Base-by-base conservation (phyloP, 1,140 invertebrate genomes). In the Achroia grisella region DNA sequence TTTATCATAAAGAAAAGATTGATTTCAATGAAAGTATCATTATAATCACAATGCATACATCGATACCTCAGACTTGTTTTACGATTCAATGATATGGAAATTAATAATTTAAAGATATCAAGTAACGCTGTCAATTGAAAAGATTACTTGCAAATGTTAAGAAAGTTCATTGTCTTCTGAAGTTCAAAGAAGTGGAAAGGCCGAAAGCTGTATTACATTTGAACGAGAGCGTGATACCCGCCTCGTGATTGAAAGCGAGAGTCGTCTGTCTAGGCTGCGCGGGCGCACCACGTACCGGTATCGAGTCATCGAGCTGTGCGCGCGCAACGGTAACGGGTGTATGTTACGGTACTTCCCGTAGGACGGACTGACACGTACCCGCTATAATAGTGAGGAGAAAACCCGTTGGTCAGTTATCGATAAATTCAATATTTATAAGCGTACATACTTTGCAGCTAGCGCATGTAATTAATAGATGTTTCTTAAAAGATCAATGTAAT, bases 221-320 rank as follows among this genome's bases (percentile, higher is more conserved):
- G 14, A 31, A 33, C 30, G 30, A 39, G 50, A 48, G 39, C 39
- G 44, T 44, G 44, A 74, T 33, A 66, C 62, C 71, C 62, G 52
- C 52, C 54, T 61, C 48, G 17, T 47, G 54, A 62, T 70, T 48
- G 75, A 83, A 77, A 83, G 73, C 69, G 75, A 83, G 71, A 83
- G 79, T 78, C 57, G 70, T 67, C 47, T 59, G 62, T 71, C 74
- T 72, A 76, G 66, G 53, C 58, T 47, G 56, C 58, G 64, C 65
- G 44, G 44, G 51, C 52, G 56, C 55, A 23, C 17, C 17, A 44
- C 44, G 52, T 40, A 49, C 55, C 36, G 32, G 17, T 23, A 23
- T 23, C 17, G 17, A 23, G 17, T 23, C 17, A 6, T 3, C 17
- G 17, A 23, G 17, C 53, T 57, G 59, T 40, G 53, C 32, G 44